Evolutionary conservation across 2,888 invertebrate genomes (phyloP).

Genomic region (Meloe dianella): DNA sequence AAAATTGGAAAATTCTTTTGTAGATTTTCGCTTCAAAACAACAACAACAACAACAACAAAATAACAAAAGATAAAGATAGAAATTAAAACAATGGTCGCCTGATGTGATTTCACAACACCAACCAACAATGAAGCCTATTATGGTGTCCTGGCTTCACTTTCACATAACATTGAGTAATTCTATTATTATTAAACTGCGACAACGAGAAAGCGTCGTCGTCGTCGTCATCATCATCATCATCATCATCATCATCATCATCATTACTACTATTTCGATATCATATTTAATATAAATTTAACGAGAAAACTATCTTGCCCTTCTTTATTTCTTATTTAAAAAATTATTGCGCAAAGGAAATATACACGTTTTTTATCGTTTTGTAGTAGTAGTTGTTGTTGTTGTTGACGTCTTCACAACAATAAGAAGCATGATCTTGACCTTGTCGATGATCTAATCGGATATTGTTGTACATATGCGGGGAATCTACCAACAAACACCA

Average conservation of each 20-base stretch:
- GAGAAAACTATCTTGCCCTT: not conserved
- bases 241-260: not conserved
- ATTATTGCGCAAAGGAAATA: not conserved
- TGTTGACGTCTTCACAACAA: not conserved
- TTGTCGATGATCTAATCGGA: slow-evolving; percentile 34
- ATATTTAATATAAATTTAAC: no score
- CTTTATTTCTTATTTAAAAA: not conserved
- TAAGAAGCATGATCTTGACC: slow-evolving; percentile 35
- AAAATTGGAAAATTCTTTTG: no score
- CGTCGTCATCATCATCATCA: not conserved
- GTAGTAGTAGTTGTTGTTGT: no score
- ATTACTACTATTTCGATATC: not conserved
- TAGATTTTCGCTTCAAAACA: no score
- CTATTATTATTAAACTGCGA: not conserved
- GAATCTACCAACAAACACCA: slow-evolving; percentile 19
- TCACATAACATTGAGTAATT: not conserved
- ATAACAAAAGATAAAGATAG: no score
- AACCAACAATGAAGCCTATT: not conserved
- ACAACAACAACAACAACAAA: not conserved
- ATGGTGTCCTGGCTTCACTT: not conserved
- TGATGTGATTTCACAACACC: not conserved
- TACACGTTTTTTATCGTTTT: not conserved
- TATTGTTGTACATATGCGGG: not conserved
- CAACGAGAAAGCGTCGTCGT: not conserved
- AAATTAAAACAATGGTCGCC: not conserved